These are phyloP conservation scores for Crocodylus rhombifer DNA, from an alignment of 2,797 vertebrate genomes.

Conservation along the genomic window DNA sequence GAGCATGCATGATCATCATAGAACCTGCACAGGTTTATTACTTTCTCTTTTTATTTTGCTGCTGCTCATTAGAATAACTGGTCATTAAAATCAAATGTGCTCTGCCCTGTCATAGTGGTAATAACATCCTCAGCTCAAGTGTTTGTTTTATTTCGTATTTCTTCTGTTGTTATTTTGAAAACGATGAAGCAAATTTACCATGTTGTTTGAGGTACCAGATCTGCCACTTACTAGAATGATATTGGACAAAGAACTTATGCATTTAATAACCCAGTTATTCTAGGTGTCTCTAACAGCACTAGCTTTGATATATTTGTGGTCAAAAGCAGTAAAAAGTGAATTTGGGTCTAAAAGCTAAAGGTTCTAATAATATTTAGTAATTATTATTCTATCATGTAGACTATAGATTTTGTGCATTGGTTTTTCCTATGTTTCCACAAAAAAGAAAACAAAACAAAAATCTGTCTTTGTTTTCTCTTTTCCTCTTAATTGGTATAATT, in stretches of 20 bases:
- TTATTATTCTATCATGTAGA: neutral
- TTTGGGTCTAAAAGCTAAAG: neutral
- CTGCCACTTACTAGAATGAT: neutral
- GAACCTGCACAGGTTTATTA: too few species aligned
- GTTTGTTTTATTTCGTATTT: rapidly evolving
- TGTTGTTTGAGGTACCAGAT: neutral
- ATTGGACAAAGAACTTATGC: too few species aligned
- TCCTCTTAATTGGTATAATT: rapidly evolving
- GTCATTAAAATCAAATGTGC: too few species aligned
- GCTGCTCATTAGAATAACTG: too few species aligned
- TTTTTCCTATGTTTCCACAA: neutral
- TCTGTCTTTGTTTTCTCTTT: neutral
- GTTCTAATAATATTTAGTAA: rapidly evolving
- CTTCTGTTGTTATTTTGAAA: neutral
- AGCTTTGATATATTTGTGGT: neutral
- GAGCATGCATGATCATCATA: too few species aligned
- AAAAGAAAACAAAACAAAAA: neutral
- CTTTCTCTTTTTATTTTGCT: too few species aligned
- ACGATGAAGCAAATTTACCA: neutral
- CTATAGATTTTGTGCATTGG: neutral
- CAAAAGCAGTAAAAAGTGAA: neutral
- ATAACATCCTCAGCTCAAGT: neutral
- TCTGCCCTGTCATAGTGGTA: neutral
- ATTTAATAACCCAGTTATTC: too few species aligned
- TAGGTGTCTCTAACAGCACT: neutral